Conservation (phyloP, 2,888 invertebrate genomes). For the Exephanes ischioxanthus region DNA sequence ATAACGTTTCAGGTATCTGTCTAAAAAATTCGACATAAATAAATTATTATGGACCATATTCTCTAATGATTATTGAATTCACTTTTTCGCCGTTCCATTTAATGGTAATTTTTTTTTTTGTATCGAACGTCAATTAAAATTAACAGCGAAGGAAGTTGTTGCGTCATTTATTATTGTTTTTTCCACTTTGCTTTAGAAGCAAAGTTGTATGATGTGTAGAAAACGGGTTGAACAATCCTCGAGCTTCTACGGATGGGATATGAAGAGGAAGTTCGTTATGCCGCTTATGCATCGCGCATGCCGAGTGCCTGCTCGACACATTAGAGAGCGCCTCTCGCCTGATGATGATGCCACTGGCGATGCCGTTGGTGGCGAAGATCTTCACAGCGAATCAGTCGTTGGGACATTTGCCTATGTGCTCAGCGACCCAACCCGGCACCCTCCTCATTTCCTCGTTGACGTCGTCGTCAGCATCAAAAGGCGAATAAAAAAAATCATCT, state of each 20-base stretch:
- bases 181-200: not conserved
- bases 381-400: slow-evolving; percentile 71
- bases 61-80: no score
- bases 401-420: slow-evolving; percentile 64
- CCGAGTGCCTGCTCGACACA: slow-evolving; percentile 69
- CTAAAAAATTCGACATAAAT: no score
- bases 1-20: no score
- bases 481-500: slow-evolving; percentile 50
- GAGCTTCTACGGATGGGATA: slow-evolving; percentile 46
- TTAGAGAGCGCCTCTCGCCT: slow-evolving; percentile 54
- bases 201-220: slow-evolving; percentile 30
- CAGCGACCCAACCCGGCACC: slow-evolving; percentile 50
- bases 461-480: slow-evolving; percentile 44
- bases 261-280: slow-evolving; percentile 54
- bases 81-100: not conserved
- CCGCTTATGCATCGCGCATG: slow-evolving; percentile 67
- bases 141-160: not conserved
- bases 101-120: not conserved
- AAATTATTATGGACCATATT: no score
- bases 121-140: not conserved
- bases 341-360: slow-evolving; percentile 28
- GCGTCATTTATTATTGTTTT: not conserved
- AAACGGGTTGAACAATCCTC: slow-evolving; percentile 51
- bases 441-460: slow-evolving; percentile 49
- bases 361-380: slow-evolving; percentile 64